Base-by-base conservation (phyloP, 2,113 vertebrate species). In the Sebastes schlegelii region DNA sequence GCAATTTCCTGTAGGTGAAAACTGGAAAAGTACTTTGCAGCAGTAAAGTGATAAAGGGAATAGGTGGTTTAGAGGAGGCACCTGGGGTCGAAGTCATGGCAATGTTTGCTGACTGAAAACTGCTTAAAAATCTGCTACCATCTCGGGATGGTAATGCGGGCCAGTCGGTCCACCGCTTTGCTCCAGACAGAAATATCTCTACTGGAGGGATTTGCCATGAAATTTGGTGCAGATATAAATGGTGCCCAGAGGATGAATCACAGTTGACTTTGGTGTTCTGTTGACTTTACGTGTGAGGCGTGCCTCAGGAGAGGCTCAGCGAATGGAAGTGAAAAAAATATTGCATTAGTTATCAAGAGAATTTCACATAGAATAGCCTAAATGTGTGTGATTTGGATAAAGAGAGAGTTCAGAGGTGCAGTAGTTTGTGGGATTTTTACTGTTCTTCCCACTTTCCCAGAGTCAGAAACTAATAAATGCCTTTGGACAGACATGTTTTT, bases 1-100 rank as follows among this genome's bases (percentile, higher is more conserved):
- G 82, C 71, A 58, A 86, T 87, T 92, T 92, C 92, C 88, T 93
- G 85, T 57, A 11, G 49, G 61, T 80, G 65, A 73, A 72, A 63
- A 43, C 77, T 90, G 88, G 82, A 75, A 79, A 93, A 91, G 49
- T 76, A 69, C 82, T 87, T 34, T 79, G 7, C 4, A 17, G 57
- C 63, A n/a, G 74, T 69, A 10, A 82, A 77, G 61, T 14, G 84
- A 87, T 79, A 48, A 79, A 83, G 82, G 64, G 26, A 78, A 48
- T 40, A 43, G 40, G 17, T 70, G 78, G 65, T 71, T 79, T 21
- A 19, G 61, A 64, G 46, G 26, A 64, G 54, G 7, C 16, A 55
- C 9, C 42, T 72, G 49, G 74, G 76, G 61, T 43, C 34, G 58
- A 82, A 55, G 73, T 79, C 73, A 77, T 67, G 74, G 54, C 11